Base-by-base conservation (phyloP, 2,113 vertebrate species). In the Addax nasomaculatus region DNA sequence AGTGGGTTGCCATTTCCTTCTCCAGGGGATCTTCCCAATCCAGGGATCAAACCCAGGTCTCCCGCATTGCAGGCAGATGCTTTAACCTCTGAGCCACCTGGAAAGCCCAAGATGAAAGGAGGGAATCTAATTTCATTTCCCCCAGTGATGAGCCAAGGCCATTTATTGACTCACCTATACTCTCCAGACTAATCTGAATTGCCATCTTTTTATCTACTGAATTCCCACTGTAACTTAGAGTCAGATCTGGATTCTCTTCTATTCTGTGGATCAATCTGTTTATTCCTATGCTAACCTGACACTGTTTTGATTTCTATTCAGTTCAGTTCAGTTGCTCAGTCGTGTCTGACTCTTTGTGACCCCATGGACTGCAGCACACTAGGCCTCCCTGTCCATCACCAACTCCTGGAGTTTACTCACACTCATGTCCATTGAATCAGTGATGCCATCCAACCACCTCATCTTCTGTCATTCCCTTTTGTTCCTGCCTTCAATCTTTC, bases 131-230 rank as follows among this genome's bases (percentile, higher is more conserved):
- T 43, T 36, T 86, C 14, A 47, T 62, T 73, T 12, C 51, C 60
- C 47, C 55, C 5, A 19, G 13, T 21, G 30, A 86, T 51, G 25
- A 93, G 36, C 39, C 64, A 49, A 57, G 15, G 49, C 49, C 76
- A 43, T 33, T 89, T 36, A 25, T 11, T 64, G 15, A 49, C 47
- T 67, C 23, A 55, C 10, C n/a, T 39, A 23, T n/a, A 10, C 30
- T 81, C 62, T 91, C 76, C 36, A 21, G 45, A 39, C 19, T 27
- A 21, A 47, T 39, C 84, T 84, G 33, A 92, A 55, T 25, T 21
- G 89, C 62, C 30, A 27, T 25, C 10, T 94, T 88, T 85, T n/a
- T 84, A 60, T 43, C 39, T 60, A 7, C 81, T 78, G 79, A 89
- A 53, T 43, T 79, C 25, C 70, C 79, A 53, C n/a, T 85, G 0